Evolutionary conservation across 1,140 invertebrate genomes (phyloP), one percentile per base, ranked within the genome.

Genomic region (Drosophila sp.): DNA sequence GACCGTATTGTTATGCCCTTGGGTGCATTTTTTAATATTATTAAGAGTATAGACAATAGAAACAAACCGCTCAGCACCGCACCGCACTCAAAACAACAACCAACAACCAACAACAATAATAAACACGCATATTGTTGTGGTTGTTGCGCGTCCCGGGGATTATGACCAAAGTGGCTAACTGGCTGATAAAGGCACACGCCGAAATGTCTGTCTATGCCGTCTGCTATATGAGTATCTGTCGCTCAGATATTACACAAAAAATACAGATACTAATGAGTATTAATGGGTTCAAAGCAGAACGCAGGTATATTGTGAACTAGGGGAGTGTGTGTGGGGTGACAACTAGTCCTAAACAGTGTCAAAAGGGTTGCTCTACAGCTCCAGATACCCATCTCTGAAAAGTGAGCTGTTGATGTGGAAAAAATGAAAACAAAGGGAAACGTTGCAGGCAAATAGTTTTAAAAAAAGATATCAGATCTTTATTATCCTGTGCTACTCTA

Each of bases 1-100:
- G 81, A 82, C 82, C 83, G 67, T 89, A 87, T 89, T 80, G 82
- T 78, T 79, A 69, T 82, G 34, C 83, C 83, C 82, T 67, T 79
- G 82, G 82, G 82, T 87, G 78, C 82, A 87, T 87, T 87, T 87
- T 86, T 87, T 87, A 87, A 87, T 87, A 87, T 82, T 89, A 87
- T 87, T 87, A 87, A 87, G 83, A 87, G 82, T 82, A 87, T 82
- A 73, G 67, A 87, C 81, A 84, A 71, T 76, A 63, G 73, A 34
- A 36, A 72, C 41, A 54, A 59, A 54, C 40, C 32, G 59, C 41
- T 73, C 45, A 61, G 58, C 75, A 54, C 40, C 32, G 59, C 41
- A 77, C 45, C 64, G 58, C 75, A 75, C 72, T 62, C 59, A 53
- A 56, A 50, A 53, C 56, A 59, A 57, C 64, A n/a, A n/a, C 56